phyloP scores from a whole-genome alignment of 2,113 vertebrate genomes.

The Mystacornis crossleyi region DNA sequence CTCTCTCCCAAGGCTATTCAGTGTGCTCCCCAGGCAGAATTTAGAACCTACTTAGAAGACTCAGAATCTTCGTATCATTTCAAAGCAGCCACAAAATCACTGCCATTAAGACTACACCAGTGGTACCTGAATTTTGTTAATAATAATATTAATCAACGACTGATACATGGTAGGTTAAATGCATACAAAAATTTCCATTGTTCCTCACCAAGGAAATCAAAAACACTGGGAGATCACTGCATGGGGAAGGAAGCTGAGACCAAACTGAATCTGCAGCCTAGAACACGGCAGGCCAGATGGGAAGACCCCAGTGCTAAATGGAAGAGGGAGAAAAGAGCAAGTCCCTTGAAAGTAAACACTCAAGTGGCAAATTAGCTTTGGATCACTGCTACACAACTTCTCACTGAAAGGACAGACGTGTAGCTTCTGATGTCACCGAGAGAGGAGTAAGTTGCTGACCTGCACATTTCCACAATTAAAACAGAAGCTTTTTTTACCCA shows the following conservation, averaged over 20 bases:
- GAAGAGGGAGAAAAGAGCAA: not conserved
- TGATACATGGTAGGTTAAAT: not conserved
- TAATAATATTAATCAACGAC: not conserved
- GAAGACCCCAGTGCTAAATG: not conserved
- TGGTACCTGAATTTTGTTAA: not conserved
- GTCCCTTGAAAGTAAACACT: not conserved
- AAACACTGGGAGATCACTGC: not conserved
- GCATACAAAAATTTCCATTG: not conserved
- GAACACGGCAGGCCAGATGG: not conserved
- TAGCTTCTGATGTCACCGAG: not conserved
- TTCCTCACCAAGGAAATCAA: not conserved
- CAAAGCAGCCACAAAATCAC: not conserved
- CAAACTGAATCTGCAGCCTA: not conserved
- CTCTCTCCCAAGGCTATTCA: not conserved
- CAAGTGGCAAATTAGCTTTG: not conserved
- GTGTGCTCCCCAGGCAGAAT: not conserved
- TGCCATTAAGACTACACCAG: not conserved
- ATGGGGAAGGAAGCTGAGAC: not conserved
- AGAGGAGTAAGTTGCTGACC: conserved; percentile 37
- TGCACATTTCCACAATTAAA: conserved; percentile 47
- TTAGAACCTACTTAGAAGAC: not conserved
- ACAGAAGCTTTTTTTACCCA: conserved; percentile 51
- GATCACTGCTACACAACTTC: not conserved
- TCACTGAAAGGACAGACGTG: not conserved
- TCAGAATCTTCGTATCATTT: not conserved